Evolutionary conservation across 2,888 invertebrate genomes (phyloP).

Genomic region (Ernsta delagoae): DNA sequence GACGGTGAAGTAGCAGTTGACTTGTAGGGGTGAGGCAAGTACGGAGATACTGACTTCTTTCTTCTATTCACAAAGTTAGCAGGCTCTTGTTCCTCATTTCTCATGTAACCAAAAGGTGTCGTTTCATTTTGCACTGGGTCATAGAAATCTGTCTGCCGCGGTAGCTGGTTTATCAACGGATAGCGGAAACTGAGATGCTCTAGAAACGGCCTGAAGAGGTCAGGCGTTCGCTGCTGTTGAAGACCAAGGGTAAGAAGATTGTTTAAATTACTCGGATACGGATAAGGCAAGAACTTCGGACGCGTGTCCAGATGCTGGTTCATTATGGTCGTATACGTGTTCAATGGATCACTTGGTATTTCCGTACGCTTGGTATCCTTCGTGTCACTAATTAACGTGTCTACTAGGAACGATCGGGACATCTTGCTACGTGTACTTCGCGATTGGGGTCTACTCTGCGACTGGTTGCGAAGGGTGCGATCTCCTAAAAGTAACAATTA

Average conservation of each 20-base stretch:
- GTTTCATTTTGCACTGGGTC: constrained; percentile 57
- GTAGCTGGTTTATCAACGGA: constrained; percentile 71
- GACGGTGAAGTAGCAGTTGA: constrained; percentile 66
- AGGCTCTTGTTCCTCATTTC: constrained; percentile 69
- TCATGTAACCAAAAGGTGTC: constrained; percentile 57
- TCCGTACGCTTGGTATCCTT: constrained; percentile 76
- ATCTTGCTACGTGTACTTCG: constrained; percentile 66
- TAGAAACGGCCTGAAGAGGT: constrained; percentile 78
- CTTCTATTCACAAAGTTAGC: constrained; percentile 63
- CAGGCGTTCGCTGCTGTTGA: constrained; percentile 83
- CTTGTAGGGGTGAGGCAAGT: constrained; percentile 74
- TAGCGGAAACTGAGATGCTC: constrained; percentile 76
- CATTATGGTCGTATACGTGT: constrained; percentile 69
- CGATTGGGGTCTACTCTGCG: constrained; percentile 55
- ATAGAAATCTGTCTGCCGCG: constrained; percentile 66
- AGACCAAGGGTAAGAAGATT: constrained; percentile 87
- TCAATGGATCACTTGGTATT: constrained; percentile 68
- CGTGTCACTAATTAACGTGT: constrained; percentile 89
- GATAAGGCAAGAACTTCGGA: constrained; percentile 85
- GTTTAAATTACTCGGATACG: constrained; percentile 86
- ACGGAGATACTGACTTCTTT: constrained; percentile 76
- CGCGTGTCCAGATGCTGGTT: constrained; percentile 65
- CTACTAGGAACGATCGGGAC: constrained; percentile 93
- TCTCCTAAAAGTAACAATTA: constrained; percentile 77
- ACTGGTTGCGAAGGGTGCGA: constrained; percentile 69